Evolutionary conservation across 2,797 vertebrate genomes (phyloP).

Genomic region (Characodon lateralis): DNA sequence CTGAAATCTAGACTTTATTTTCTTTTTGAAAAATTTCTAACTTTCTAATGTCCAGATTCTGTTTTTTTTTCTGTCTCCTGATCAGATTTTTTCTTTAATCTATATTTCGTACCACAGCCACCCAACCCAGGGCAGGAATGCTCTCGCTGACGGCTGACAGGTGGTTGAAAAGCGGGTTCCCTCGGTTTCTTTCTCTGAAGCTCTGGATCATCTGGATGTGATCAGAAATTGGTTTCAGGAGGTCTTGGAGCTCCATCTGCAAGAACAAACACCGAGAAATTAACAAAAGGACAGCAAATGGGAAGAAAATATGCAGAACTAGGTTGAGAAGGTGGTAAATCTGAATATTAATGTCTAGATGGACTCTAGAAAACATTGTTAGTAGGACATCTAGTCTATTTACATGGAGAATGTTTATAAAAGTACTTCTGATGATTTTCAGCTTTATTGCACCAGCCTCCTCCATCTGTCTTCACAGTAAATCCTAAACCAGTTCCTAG

Average conservation of each 20-base stretch:
- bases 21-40: neutral
- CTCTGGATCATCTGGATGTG: constrained; percentile 95
- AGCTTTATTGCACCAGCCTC: neutral
- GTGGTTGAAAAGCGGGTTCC: constrained; percentile 94
- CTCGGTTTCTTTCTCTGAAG: constrained; percentile 93
- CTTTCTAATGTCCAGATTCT: neutral
- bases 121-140: constrained; percentile 96
- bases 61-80: neutral
- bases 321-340: no score
- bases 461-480: constrained; percentile 14
- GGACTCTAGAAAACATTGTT: neutral
- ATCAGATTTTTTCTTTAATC: neutral
- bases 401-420: neutral
- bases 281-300: neutral
- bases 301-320: constrained; percentile 2
- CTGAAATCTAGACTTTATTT: neutral
- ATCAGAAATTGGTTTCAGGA: constrained; percentile 93
- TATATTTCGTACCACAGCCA: constrained; percentile 89
- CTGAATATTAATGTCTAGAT: neutral
- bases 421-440: neutral
- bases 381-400: neutral
- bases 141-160: constrained; percentile 97
- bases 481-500: constrained; percentile 49
- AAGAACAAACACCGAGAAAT: constrained; percentile 3
- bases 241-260: constrained; percentile 85